phyloP scores from a whole-genome alignment of 1,140 invertebrate genomes.

The Lordiphosa stackelbergi region DNA sequence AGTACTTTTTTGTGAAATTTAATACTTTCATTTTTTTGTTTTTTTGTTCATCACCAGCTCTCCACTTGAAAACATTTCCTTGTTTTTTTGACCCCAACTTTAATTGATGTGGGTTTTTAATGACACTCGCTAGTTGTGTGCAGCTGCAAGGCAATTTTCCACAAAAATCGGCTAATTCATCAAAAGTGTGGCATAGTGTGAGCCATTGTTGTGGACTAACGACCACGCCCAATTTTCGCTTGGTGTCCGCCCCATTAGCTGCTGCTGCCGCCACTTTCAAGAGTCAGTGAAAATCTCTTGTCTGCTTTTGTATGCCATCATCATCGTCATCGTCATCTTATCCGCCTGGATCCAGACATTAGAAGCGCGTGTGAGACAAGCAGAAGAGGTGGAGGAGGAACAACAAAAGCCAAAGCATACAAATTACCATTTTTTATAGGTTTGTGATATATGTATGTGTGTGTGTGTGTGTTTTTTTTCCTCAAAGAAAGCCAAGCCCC shows the following conservation, averaged over 20 bases:
- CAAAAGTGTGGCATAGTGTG: constrained; percentile 68
- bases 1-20: constrained; percentile 29
- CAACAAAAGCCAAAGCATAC: constrained; percentile 58
- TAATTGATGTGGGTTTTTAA: constrained; percentile 55
- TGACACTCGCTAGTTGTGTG: constrained; percentile 45
- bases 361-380: constrained; percentile 68
- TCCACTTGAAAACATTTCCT: constrained; percentile 16
- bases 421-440: constrained; percentile 72
- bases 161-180: constrained; percentile 57
- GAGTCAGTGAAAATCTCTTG: constrained; percentile 61
- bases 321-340: constrained; percentile 42
- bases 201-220: constrained; percentile 32
- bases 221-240: constrained; percentile 54
- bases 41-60: constrained; percentile 32
- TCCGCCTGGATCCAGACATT: constrained; percentile 50
- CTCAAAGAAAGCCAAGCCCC: constrained; percentile 69
- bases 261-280: constrained; percentile 50
- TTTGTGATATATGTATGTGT: constrained; percentile 31
- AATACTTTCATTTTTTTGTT: constrained; percentile 23
- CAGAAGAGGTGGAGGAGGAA: constrained; percentile 9
- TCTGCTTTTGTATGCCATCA: constrained; percentile 62
- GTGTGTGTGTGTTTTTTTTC: constrained; percentile 10
- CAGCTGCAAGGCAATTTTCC: constrained; percentile 48
- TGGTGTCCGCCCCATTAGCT: constrained; percentile 37
- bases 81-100: constrained; percentile 40